Evolutionary conservation across 2,797 vertebrate species (phyloP).

Genomic region (Poecilia picta): DNA sequence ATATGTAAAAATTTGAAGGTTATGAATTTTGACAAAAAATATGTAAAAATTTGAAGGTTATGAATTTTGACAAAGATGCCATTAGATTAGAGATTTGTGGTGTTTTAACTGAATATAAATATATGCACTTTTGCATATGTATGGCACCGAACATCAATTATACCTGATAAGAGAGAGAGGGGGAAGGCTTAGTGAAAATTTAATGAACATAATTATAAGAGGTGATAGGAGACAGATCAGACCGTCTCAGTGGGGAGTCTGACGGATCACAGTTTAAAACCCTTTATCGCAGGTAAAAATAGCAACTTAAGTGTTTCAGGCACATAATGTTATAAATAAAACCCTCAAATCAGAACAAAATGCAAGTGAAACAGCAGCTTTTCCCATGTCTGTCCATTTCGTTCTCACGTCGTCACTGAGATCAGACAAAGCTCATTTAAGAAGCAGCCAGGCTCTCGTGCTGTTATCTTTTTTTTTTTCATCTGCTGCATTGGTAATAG

Average conservation of each 20-base stretch:
- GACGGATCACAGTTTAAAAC: conserved; percentile 33
- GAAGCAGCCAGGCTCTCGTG: conserved; percentile 4
- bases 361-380: background rate
- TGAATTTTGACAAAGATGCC: background rate
- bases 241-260: conserved; percentile 11
- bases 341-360: background rate
- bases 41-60: background rate
- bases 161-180: conserved; percentile 46
- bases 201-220: conserved; percentile 70
- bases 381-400: conserved; percentile 17
- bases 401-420: conserved; percentile 12
- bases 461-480: conserved; percentile 23
- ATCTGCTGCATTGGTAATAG: conserved; percentile 11
- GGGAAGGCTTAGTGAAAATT: conserved; percentile 63
- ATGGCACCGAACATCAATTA: conserved; percentile 43
- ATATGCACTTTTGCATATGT: background rate
- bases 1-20: background rate
- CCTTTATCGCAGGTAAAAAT: conserved; percentile 32
- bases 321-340: conserved; percentile 14
- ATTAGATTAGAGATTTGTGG: background rate
- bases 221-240: conserved; percentile 53
- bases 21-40: background rate
- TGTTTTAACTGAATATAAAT: background rate
- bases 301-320: conserved; percentile 14
- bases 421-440: conserved; percentile 18